Evolutionary conservation across 2,888 invertebrate species (phyloP).

Genomic region (Phymatocera aterrima): DNA sequence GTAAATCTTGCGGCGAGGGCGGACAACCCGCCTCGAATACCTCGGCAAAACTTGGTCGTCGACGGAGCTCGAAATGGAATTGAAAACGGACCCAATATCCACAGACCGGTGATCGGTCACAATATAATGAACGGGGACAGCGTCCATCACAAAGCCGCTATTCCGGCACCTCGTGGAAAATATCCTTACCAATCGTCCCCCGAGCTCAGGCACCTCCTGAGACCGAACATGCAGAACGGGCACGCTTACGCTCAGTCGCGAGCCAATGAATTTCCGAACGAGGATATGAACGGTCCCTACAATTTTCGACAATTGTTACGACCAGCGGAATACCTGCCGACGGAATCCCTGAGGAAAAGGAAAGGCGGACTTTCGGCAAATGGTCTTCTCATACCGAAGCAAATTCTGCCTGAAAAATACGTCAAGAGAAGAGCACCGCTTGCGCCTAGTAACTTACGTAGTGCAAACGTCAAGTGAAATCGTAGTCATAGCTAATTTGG

Average conservation of each 20-base stretch:
- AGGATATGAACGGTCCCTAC: conserved; percentile 81
- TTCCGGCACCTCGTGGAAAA: conserved; percentile 47
- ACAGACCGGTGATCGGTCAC: conserved; percentile 46
- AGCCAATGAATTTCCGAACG: conserved; percentile 72
- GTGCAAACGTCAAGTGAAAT: conserved; percentile 35
- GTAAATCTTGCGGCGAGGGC: conserved; percentile 20
- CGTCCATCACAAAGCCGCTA: conserved; percentile 15
- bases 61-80: conserved; percentile 5
- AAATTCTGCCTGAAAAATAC: conserved; percentile 64
- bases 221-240: conserved; percentile 60
- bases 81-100: conserved; percentile 8
- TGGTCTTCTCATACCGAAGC: conserved; percentile 56
- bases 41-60: background rate
- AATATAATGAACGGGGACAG: conserved; percentile 55
- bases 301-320: conserved; percentile 82
- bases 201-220: conserved; percentile 62
- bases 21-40: background rate
- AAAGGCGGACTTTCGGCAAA: conserved; percentile 75
- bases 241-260: conserved; percentile 56
- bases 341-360: conserved; percentile 82
- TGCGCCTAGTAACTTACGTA: conserved; percentile 57
- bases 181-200: conserved; percentile 57
- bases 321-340: conserved; percentile 81
- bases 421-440: conserved; percentile 68
- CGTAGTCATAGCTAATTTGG: background rate